These are phyloP conservation scores for Brachyptera risi DNA, from an alignment of 2,888 invertebrate species.

Conservation along the genomic window DNA sequence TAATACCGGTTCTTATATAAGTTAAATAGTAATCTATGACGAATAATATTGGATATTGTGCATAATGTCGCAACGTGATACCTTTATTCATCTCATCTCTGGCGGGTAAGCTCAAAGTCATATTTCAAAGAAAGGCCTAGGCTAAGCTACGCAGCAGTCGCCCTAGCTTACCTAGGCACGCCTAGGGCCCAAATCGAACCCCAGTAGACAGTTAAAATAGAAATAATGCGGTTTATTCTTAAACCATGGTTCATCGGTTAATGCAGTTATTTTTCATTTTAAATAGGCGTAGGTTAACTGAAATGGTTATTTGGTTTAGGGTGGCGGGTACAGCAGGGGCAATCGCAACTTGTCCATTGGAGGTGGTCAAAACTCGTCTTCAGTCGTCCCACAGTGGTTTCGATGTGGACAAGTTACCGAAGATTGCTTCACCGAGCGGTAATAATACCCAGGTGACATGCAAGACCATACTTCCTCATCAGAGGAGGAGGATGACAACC, in stretches of 20 bases:
- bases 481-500: slow-evolving; percentile 71
- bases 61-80: slow-evolving; percentile 54
- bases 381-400: slow-evolving; percentile 83
- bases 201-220: too few relatives aligned
- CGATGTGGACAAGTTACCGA: slow-evolving; percentile 42
- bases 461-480: slow-evolving; percentile 54
- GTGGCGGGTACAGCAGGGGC: slow-evolving; percentile 96
- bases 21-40: not conserved
- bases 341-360: slow-evolving; percentile 94
- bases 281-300: too few relatives aligned
- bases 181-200: too few relatives aligned
- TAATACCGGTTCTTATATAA: not conserved
- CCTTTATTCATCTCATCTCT: slow-evolving; percentile 88
- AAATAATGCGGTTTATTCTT: too few relatives aligned
- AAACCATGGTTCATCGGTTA: too few relatives aligned
- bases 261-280: too few relatives aligned
- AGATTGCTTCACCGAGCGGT: slow-evolving; percentile 43
- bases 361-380: slow-evolving; percentile 95
- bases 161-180: too few relatives aligned
- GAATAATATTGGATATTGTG: not conserved
- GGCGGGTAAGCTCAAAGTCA: slow-evolving; percentile 99
- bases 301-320: slow-evolving; percentile 56
- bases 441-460: slow-evolving; percentile 50
- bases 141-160: too few relatives aligned
- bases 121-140: too few relatives aligned